phyloP scores from a whole-genome alignment of 2,888 invertebrate species.

The Lasioglossum leucozonium region DNA sequence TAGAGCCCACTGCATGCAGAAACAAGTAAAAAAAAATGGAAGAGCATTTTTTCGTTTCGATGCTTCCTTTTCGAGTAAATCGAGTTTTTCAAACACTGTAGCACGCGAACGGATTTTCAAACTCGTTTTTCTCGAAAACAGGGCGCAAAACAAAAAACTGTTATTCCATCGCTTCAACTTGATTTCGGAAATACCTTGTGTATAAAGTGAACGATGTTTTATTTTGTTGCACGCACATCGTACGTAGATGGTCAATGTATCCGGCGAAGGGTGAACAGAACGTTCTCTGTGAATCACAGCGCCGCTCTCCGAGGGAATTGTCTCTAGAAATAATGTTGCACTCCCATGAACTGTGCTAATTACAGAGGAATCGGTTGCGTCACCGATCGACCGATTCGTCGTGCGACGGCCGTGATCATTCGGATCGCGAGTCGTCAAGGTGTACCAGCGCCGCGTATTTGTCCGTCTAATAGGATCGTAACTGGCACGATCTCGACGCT shows the following conservation, averaged over 20 bases:
- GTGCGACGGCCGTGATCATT: background rate
- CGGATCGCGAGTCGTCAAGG: background rate
- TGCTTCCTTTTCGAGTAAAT: no score
- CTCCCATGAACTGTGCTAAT: slow-evolving; percentile 14
- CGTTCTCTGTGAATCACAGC: slow-evolving; percentile 7
- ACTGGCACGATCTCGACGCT: background rate
- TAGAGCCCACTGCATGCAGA: no score
- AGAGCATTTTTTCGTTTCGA: no score
- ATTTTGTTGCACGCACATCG: background rate
- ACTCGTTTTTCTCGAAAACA: no score
- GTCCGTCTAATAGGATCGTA: background rate
- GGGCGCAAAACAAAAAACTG: no score
- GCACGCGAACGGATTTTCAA: no score
- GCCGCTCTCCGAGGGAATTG: background rate
- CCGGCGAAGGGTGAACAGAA: background rate
- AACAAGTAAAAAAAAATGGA: no score
- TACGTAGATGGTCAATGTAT: background rate
- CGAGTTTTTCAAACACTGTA: no score
- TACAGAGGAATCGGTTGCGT: slow-evolving; percentile 11
- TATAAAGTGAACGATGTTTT: background rate
- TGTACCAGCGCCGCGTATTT: background rate
- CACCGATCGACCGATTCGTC: slow-evolving; percentile 7
- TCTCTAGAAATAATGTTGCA: slow-evolving; percentile 8
- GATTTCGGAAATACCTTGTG: no score
- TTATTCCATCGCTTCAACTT: no score